Evolutionary conservation across 2,797 vertebrate species (phyloP).

Genomic region (Chiroxiphia lanceolata): DNA sequence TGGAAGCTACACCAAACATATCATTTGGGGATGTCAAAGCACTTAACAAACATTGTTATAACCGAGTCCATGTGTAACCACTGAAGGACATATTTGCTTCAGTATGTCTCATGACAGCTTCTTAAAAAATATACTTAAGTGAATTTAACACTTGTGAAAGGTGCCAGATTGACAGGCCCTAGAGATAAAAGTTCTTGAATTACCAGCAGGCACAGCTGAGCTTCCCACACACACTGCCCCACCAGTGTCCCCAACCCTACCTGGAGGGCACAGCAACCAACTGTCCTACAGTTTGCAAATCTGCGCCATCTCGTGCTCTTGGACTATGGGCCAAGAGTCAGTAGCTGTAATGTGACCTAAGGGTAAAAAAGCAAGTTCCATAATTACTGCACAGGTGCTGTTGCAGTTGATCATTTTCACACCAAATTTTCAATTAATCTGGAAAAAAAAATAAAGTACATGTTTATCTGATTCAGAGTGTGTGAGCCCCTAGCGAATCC

Average conservation of each 20-base stretch:
- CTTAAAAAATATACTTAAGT: constrained; percentile 61
- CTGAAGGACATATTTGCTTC: constrained; percentile 73
- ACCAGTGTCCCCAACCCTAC: constrained; percentile 26
- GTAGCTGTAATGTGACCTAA: constrained; percentile 33
- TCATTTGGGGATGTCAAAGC: constrained; percentile 68
- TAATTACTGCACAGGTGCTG: constrained; percentile 55
- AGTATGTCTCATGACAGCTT: constrained; percentile 73
- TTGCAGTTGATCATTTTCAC: constrained; percentile 53
- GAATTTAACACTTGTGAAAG: constrained; percentile 71
- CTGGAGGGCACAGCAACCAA: constrained; percentile 25
- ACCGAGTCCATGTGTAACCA: constrained; percentile 71
- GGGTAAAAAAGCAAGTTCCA: constrained; percentile 21
- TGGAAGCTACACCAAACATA: constrained; percentile 70
- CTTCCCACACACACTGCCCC: constrained; percentile 54
- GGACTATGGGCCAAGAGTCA: constrained; percentile 6
- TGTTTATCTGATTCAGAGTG: background rate
- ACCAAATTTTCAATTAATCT: constrained; percentile 21
- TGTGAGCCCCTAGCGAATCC: background rate
- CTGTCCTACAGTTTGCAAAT: constrained; percentile 56
- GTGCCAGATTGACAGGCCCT: constrained; percentile 68
- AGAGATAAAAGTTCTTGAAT: constrained; percentile 58
- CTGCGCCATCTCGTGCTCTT: background rate
- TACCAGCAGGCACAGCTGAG: constrained; percentile 54
- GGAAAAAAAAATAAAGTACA: background rate
- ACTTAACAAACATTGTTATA: constrained; percentile 71